Conservation (phyloP, 2,888 invertebrate species). For the Atherix ibis region DNA sequence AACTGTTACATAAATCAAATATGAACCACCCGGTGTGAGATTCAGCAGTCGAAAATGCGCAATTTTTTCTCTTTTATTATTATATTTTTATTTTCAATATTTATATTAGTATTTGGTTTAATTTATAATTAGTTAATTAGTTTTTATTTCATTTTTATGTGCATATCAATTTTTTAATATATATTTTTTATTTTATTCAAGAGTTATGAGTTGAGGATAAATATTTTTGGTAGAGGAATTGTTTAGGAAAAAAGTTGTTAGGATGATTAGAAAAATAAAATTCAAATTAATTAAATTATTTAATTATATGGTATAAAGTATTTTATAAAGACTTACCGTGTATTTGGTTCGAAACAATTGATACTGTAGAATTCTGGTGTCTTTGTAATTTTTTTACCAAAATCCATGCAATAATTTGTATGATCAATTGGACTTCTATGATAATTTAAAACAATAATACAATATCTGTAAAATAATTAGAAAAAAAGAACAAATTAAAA, state of each 20-base stretch:
- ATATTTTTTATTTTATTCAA: no score
- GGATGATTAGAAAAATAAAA: no score
- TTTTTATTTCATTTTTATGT: no score
- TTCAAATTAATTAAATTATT: no score
- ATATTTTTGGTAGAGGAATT: no score
- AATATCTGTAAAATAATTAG: slow-evolving; percentile 23
- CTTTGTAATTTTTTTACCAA: slow-evolving; percentile 21
- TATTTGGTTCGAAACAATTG: slow-evolving; percentile 23
- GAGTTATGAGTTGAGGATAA: no score
- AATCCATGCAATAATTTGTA: slow-evolving; percentile 32
- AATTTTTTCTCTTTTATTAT: slow-evolving; percentile 32
- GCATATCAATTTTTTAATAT: no score
- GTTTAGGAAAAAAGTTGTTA: no score
- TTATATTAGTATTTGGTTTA: no score
- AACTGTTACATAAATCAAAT: slow-evolving; percentile 41
- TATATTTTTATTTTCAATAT: no score
- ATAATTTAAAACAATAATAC: slow-evolving; percentile 28
- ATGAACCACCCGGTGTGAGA: slow-evolving; percentile 36
- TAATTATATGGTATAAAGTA: not conserved
- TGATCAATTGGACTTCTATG: slow-evolving; percentile 27
- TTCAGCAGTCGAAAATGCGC: slow-evolving; percentile 35
- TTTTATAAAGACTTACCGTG: slow-evolving; percentile 18
- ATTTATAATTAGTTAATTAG: no score
- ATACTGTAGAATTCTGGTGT: slow-evolving; percentile 27
- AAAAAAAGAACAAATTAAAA: no score